Percentiles rank a stretch among this genome's conserved stretches.
Evolutionary conservation across 2,797 vertebrate genomes (phyloP).

Genomic region (Smutsia temminckii): DNA sequence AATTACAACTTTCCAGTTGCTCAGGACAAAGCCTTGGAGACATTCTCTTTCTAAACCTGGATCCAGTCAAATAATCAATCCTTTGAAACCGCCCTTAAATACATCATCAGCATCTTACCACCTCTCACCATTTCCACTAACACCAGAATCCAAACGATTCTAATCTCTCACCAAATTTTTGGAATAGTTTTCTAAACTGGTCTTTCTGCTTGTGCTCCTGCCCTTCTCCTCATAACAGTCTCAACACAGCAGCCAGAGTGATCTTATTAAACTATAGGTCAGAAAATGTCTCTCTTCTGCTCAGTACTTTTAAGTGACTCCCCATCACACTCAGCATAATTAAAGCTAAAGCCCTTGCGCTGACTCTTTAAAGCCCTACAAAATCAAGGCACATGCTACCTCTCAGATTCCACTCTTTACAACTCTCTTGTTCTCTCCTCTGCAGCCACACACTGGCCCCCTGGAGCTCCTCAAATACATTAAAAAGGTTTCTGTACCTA

Average conservation of each 20-base stretch:
- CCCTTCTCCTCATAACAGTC: neutral
- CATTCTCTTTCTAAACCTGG: neutral
- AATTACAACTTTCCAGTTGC: neutral
- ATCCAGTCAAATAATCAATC: neutral
- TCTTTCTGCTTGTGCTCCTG: neutral
- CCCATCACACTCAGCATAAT: neutral
- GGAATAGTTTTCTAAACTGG: neutral
- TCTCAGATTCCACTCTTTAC: neutral
- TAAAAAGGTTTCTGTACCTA: neutral
- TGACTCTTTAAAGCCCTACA: neutral
- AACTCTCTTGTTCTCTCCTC: neutral
- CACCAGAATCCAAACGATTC: neutral
- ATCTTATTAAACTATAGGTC: neutral
- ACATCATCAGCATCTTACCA: neutral
- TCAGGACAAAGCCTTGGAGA: neutral
- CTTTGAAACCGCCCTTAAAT: neutral
- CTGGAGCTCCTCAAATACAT: neutral
- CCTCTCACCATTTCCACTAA: neutral
- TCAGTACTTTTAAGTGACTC: neutral
- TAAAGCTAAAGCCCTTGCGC: neutral
- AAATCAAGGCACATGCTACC: neutral
- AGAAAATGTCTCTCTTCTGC: neutral
- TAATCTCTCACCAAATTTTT: neutral
- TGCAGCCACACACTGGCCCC: neutral
- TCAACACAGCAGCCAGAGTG: neutral